Evolutionary conservation across 1,140 invertebrate species (phyloP).

Genomic region (Doryteuthis pealeii): DNA sequence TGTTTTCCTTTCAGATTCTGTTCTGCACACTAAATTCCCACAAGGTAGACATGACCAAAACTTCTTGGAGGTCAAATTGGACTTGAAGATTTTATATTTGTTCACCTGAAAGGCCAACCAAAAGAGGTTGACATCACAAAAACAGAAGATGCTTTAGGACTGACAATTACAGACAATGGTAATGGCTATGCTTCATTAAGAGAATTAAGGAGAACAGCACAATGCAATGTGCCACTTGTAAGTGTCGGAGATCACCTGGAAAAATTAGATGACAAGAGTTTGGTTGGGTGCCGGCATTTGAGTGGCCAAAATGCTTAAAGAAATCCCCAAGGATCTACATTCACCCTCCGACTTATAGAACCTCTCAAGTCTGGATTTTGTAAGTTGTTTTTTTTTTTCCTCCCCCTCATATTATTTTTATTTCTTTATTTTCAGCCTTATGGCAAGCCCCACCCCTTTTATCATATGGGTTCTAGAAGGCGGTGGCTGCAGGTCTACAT

Average conservation of each 20-base stretch:
- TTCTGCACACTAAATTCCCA: constrained; percentile 98
- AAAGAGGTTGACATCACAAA: constrained; percentile 95
- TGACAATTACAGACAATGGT: constrained; percentile 97
- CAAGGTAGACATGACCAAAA: constrained; percentile 93
- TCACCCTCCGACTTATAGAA: constrained; percentile 86
- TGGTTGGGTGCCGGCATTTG: constrained; percentile 94
- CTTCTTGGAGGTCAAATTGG: constrained; percentile 94
- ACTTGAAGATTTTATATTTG: constrained; percentile 97
- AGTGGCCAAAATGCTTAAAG: constrained; percentile 92
- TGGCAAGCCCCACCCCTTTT: no score
- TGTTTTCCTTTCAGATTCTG: constrained; percentile 82
- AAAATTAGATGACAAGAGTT: constrained; percentile 80
- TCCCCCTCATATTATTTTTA: no score
- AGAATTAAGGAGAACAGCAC: constrained; percentile 90
- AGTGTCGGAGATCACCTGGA: constrained; percentile 96
- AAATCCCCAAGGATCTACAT: constrained; percentile 87
- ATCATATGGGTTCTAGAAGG: no score
- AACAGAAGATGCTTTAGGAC: constrained; percentile 88
- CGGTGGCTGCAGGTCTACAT: no score
- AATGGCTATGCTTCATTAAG: constrained; percentile 95
- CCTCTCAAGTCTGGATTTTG: constrained; percentile 87
- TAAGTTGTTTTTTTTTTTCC: constrained; percentile 58
- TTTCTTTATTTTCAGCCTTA: no score
- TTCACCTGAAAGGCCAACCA: constrained; percentile 88
- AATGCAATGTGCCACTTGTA: constrained; percentile 77